Conservation (phyloP, 2,888 invertebrate genomes). For the Argyra leucocephala region DNA sequence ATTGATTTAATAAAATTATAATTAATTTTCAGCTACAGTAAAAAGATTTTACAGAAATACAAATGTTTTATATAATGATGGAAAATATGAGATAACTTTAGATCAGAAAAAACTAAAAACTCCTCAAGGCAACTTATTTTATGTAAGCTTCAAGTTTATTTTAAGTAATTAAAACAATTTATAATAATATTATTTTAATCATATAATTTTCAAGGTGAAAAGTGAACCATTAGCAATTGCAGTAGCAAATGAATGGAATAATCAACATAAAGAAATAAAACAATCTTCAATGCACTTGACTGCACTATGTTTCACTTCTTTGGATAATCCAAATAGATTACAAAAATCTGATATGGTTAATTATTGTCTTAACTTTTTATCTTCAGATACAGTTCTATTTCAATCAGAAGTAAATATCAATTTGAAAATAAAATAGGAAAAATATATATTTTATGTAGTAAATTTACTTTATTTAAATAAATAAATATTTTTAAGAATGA, state of each 20-base stretch:
- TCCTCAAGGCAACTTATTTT: conserved; percentile 68
- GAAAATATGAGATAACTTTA: conserved; percentile 73
- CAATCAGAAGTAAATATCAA: conserved; percentile 56
- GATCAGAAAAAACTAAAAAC: conserved; percentile 86
- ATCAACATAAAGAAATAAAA: conserved; percentile 67
- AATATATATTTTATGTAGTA: too few relatives aligned
- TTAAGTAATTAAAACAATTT: background rate
- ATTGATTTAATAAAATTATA: background rate
- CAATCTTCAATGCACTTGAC: conserved; percentile 86
- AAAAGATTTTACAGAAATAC: conserved; percentile 69
- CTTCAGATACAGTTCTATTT: conserved; percentile 74
- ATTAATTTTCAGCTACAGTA: conserved; percentile 39
- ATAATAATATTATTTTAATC: background rate
- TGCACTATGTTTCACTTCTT: conserved; percentile 75
- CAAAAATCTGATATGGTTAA: conserved; percentile 65
- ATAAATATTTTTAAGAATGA: conserved; percentile 54
- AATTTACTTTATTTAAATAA: conserved; percentile 10
- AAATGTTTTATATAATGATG: conserved; percentile 58
- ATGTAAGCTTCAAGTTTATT: conserved; percentile 55
- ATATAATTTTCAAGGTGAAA: conserved; percentile 54
- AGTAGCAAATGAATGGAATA: conserved; percentile 89
- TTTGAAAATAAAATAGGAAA: conserved; percentile 9
- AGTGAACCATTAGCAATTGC: conserved; percentile 85
- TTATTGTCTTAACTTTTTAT: conserved; percentile 67
- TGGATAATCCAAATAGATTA: conserved; percentile 84